A percentile compares a stretch with the other conserved stretches of the same genome.
Evolutionary conservation across 2,888 invertebrate species (phyloP).

Genomic region (Drosophila fungiperda): DNA sequence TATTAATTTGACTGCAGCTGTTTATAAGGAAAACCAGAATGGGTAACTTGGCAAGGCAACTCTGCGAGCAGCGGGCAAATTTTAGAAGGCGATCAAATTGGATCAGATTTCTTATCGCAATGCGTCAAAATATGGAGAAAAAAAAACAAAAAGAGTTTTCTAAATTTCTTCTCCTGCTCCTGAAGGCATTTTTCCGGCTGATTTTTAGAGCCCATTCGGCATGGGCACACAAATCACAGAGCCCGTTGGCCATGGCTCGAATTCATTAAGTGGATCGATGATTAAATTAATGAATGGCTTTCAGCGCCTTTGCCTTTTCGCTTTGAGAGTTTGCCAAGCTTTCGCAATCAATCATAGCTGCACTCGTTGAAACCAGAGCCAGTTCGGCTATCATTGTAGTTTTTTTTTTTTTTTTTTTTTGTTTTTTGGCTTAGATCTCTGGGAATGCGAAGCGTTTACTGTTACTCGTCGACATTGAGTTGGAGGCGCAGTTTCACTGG

Average conservation of each 20-base stretch:
- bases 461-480: constrained; percentile 65
- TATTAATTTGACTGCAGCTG: neutral
- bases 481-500: constrained; percentile 48
- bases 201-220: constrained; percentile 46
- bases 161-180: constrained; percentile 24
- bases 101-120: constrained; percentile 71
- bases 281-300: constrained; percentile 79
- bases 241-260: constrained; percentile 62
- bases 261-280: constrained; percentile 76
- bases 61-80: constrained; percentile 18
- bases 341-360: constrained; percentile 64
- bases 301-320: constrained; percentile 58
- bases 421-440: constrained; percentile 20
- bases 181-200: constrained; percentile 24
- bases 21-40: constrained; percentile 46
- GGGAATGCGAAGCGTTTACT: constrained; percentile 49
- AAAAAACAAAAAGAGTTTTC: constrained; percentile 23
- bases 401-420: neutral
- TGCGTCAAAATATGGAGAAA: constrained; percentile 22
- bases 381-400: constrained; percentile 19
- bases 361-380: constrained; percentile 43
- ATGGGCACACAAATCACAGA: constrained; percentile 68
- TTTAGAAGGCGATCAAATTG: constrained; percentile 58
- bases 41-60: constrained; percentile 16
- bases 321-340: constrained; percentile 12